Evolutionary conservation across 2,797 vertebrate species (phyloP).

Genomic region (Sebastes cheni): DNA sequence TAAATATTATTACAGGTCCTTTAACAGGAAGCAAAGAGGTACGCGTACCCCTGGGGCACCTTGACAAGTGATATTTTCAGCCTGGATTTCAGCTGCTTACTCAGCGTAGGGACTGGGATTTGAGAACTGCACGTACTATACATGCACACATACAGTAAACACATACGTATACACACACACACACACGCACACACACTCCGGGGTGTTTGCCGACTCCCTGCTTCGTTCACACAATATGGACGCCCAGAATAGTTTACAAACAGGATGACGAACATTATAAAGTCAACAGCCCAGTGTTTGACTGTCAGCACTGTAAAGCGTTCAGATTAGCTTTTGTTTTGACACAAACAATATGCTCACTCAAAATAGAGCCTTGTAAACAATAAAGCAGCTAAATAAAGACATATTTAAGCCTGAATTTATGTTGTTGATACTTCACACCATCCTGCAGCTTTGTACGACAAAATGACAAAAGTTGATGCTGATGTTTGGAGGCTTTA

Average conservation of each 20-base stretch:
- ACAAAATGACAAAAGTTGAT: slow-evolving; percentile 6
- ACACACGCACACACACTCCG: not conserved
- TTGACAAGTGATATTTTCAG: slow-evolving; percentile 65
- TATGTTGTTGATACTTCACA: slow-evolving; percentile 13
- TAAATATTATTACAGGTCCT: slow-evolving; percentile 77
- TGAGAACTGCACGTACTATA: slow-evolving; percentile 9
- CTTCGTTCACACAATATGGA: slow-evolving; percentile 33
- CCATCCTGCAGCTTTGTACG: slow-evolving; percentile 3
- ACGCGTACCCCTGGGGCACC: slow-evolving; percentile 37
- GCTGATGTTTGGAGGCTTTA: not conserved
- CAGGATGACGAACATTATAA: slow-evolving; percentile 34
- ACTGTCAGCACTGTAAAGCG: slow-evolving; percentile 29
- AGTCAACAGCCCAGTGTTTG: slow-evolving; percentile 51
- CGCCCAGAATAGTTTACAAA: slow-evolving; percentile 43
- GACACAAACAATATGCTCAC: slow-evolving; percentile 43
- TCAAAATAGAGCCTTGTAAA: slow-evolving; percentile 42
- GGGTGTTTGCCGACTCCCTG: slow-evolving; percentile 10
- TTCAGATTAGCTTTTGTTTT: slow-evolving; percentile 48
- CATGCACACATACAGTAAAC: not conserved
- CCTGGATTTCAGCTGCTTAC: slow-evolving; percentile 44
- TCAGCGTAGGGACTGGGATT: slow-evolving; percentile 19
- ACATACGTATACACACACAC: not conserved
- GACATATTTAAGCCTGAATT: slow-evolving; percentile 26
- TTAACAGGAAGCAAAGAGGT: slow-evolving; percentile 63
- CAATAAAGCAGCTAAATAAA: slow-evolving; percentile 23